A percentile compares a stretch with the other conserved stretches of the same genome.
Conservation (phyloP, 2,888 invertebrate genomes). For the Rhagium mordax region DNA sequence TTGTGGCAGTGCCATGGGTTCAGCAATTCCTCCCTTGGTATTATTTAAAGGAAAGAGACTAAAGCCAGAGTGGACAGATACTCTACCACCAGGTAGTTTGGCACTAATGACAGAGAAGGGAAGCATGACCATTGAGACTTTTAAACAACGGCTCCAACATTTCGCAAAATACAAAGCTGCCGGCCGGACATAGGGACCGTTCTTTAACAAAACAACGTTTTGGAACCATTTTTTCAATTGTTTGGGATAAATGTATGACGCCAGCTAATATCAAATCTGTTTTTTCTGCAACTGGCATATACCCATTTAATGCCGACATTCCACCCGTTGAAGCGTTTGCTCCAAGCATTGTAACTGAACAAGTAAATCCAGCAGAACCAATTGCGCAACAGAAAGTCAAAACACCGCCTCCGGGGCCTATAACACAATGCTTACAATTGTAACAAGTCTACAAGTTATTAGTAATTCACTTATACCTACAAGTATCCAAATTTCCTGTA, state of each 20-base stretch:
- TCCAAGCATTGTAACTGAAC: not conserved
- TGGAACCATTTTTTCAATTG: not conserved
- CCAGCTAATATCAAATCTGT: not conserved
- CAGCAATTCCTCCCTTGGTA: not conserved
- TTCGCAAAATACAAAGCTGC: not conserved
- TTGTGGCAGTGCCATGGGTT: not conserved
- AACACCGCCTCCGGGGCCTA: slow-evolving; percentile 19
- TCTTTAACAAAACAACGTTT: not conserved
- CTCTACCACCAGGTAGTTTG: not conserved
- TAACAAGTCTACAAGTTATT: slow-evolving; percentile 32
- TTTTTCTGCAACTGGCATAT: not conserved
- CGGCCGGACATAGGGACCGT: not conserved
- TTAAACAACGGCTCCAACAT: not conserved
- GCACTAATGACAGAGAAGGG: not conserved
- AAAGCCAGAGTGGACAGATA: not conserved
- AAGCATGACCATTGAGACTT: not conserved
- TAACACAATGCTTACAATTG: slow-evolving; percentile 26
- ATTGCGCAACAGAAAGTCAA: no score
- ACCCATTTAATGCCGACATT: not conserved
- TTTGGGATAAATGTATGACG: not conserved
- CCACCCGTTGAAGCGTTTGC: not conserved
- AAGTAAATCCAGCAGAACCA: no score
- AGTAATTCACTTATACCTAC: slow-evolving; percentile 25
- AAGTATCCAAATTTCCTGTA: slow-evolving; percentile 18
- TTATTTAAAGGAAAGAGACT: not conserved